Evolutionary conservation across 2,797 vertebrate species (phyloP), one percentile per base, ranked within the genome.

Genomic region (Crotalus adamanteus): DNA sequence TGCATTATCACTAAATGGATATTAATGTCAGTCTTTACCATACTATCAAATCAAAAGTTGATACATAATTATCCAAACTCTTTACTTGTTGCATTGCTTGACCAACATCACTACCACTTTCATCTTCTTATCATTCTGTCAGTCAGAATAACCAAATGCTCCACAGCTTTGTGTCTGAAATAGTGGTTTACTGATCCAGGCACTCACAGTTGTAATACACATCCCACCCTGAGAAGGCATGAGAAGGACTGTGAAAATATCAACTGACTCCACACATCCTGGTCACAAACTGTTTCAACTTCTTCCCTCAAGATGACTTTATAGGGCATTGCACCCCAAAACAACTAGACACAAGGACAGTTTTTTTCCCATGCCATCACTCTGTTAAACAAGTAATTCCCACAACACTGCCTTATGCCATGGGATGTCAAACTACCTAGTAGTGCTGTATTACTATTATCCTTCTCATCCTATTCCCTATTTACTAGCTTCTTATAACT

Each of bases 51-150:
- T 14, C 37, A 26, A 92, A 56, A 65, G 14, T 25, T 37, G 60
- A 69, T 31, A 90, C 56, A 13, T 65, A 12, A 92, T 85, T 56
- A 31, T 60, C 26, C 53, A 22, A 25, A 55, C 31, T 42, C 22
- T 87, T n/a, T 69, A 69, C 4, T 83, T 83, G 73, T 83, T 83
- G 8, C 20, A 47, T 86, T 55, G 9, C 14, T 20, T 85, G 59
- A 6, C 51, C 16, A 55, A 20, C 47, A 83, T 47, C 55, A 12
- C 51, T 65, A 65, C 60, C n/a, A 61, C n/a, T 63, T 42, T 57
- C 16, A 28, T 20, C 20, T 20, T 12, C 12, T 88, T 42, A 94
- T 14, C 92, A 94, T 93, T 83, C 95, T 95, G 95, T 95, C 94
- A 89, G 93, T 87, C 89, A 91, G 90, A 69, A 37, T 86, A 86